phyloP scores from a whole-genome alignment of 2,888 invertebrate species.

The Ariolimax columbianus region DNA sequence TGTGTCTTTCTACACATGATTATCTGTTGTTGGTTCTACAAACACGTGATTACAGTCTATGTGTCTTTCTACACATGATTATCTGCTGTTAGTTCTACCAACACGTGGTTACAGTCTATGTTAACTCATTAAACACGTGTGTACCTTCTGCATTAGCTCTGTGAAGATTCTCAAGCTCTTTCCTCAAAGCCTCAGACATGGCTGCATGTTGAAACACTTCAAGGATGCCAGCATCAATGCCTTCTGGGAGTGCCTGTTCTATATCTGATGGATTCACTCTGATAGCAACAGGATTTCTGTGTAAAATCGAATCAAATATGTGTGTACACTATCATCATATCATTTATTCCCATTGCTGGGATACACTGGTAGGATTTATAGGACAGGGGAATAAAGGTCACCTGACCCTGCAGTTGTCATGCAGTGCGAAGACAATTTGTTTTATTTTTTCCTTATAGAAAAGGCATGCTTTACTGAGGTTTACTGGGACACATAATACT shows the following conservation, averaged over 20 bases:
- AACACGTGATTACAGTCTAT: neutral
- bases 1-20: too few relatives aligned
- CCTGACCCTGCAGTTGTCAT: too few relatives aligned
- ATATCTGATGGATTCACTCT: neutral
- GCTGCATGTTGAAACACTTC: conserved; percentile 23
- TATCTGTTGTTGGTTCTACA: too few relatives aligned
- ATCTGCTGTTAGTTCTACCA: neutral
- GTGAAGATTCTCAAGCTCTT: conserved; percentile 48
- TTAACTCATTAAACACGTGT: neutral
- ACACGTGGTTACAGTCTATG: neutral
- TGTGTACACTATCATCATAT: too few relatives aligned
- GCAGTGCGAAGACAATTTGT: too few relatives aligned
- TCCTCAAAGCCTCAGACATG: conserved; percentile 52
- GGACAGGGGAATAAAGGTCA: too few relatives aligned
- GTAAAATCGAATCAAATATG: neutral
- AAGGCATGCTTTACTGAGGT: too few relatives aligned
- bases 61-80: too few relatives aligned
- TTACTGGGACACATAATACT: too few relatives aligned
- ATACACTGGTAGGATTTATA: too few relatives aligned
- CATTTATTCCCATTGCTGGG: too few relatives aligned
- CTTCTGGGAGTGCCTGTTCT: conserved; percentile 7
- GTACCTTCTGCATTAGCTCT: conserved; percentile 46
- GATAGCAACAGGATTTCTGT: conserved; percentile 18
- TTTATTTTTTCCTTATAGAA: too few relatives aligned
- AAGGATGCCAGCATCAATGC: conserved; percentile 27